phyloP scores from a whole-genome alignment of 2,113 vertebrate species.

The Daboia siamensis region DNA sequence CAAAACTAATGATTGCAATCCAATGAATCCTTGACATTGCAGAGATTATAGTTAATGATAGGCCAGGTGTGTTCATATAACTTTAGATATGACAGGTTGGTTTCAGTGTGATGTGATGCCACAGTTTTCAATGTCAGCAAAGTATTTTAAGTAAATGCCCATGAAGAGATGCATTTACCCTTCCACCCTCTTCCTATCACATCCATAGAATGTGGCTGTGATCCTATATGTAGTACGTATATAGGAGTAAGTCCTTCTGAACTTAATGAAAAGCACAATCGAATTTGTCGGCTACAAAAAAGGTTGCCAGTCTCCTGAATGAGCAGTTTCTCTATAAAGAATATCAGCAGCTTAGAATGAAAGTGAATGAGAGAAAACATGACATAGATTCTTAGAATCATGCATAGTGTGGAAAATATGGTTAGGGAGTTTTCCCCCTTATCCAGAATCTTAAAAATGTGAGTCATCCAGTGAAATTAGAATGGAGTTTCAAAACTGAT shows the following conservation, averaged over 20 bases:
- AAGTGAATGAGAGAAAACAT: neutral
- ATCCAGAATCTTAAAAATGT: neutral
- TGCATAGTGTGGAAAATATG: neutral
- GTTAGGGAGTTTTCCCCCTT: neutral
- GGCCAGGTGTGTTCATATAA: conserved; percentile 11
- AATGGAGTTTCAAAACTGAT: neutral
- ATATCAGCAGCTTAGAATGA: neutral
- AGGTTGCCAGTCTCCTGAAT: neutral
- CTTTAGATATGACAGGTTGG: conserved; percentile 26
- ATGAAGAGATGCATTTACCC: neutral
- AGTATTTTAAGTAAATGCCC: neutral
- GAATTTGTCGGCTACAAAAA: neutral
- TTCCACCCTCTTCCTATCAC: neutral
- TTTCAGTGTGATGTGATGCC: conserved; percentile 32
- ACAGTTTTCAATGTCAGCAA: conserved; percentile 41
- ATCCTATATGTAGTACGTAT: neutral
- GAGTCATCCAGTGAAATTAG: neutral
- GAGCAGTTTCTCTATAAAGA: neutral
- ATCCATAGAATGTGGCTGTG: neutral
- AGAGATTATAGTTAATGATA: conserved; percentile 19
- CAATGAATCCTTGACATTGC: conserved; percentile 37
- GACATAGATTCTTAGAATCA: neutral
- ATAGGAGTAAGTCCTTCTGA: neutral
- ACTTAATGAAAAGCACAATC: neutral
- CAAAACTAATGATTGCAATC: conserved; percentile 32